Percentiles rank a stretch among this genome's conserved stretches.
phyloP scores from a whole-genome alignment of 2,797 vertebrate genomes.

The Chromis chromis region DNA sequence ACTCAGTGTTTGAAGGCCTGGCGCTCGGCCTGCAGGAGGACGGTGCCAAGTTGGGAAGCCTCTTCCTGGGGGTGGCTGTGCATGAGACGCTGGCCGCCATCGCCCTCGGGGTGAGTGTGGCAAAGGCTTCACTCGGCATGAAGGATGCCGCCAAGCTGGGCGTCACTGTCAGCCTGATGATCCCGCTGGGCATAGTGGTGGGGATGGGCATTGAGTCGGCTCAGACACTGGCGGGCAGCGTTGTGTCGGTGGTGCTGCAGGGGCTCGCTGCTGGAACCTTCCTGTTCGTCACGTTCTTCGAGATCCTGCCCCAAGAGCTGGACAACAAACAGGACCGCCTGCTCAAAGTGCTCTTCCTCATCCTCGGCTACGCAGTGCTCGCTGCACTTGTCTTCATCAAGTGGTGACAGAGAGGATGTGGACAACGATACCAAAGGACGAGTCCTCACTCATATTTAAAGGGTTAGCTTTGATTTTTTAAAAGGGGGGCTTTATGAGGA shows the following conservation, averaged over 20 bases:
- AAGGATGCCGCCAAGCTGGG: constrained; percentile 88
- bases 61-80: constrained; percentile 91
- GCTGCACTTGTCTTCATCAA: constrained; percentile 89
- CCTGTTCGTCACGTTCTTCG: constrained; percentile 93
- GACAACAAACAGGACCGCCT: constrained; percentile 91
- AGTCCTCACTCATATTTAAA: too few species aligned
- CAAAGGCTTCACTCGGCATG: constrained; percentile 83
- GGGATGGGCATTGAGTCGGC: constrained; percentile 91
- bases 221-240: constrained; percentile 77
- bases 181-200: constrained; percentile 87
- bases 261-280: constrained; percentile 92
- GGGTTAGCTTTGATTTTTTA: too few species aligned
- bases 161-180: constrained; percentile 88
- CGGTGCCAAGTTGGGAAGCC: constrained; percentile 80
- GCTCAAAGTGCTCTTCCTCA: constrained; percentile 92
- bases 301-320: constrained; percentile 91
- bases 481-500: too few species aligned
- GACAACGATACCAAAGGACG: constrained; percentile 17
- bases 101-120: constrained; percentile 91
- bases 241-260: constrained; percentile 90
- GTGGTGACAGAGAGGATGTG: constrained; percentile 83
- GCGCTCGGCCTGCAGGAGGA: constrained; percentile 93
- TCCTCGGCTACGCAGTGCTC: constrained; percentile 88
- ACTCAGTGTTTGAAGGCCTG: constrained; percentile 93
- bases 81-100: constrained; percentile 92